A percentile compares a stretch with the other conserved stretches of the same genome.
Conservation (phyloP, 2,113 vertebrate genomes). For the Corvus cornix region DNA sequence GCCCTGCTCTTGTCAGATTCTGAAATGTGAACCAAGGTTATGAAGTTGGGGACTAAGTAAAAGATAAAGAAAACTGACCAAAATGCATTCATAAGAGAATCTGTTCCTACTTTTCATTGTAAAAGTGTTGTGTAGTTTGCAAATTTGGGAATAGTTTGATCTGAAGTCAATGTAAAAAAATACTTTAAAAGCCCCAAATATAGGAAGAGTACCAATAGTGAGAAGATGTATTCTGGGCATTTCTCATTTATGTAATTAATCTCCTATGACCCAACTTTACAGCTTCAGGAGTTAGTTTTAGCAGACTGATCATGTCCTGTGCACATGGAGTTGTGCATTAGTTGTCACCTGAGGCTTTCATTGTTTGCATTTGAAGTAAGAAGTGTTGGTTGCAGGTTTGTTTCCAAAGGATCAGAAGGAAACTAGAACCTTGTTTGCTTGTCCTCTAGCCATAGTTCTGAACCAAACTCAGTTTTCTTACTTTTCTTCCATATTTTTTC, state of each 20-base stretch:
- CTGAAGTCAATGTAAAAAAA: neutral
- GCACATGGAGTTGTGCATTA: rapidly evolving
- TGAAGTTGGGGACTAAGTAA: neutral
- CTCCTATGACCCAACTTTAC: neutral
- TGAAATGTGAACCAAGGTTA: neutral
- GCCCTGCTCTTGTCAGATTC: neutral
- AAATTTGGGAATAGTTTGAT: neutral
- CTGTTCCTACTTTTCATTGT: neutral
- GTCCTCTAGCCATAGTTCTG: neutral
- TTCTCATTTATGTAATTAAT: neutral
- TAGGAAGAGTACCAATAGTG: neutral
- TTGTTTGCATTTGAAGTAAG: neutral
- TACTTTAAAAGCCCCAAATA: neutral
- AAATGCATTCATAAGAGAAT: neutral
- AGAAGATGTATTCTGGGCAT: neutral
- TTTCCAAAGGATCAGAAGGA: neutral
- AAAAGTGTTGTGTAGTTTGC: neutral
- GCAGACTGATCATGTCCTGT: neutral
- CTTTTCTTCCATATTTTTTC: neutral
- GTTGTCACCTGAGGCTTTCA: neutral
- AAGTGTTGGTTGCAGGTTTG: neutral
- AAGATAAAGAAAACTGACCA: neutral
- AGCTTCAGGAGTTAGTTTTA: neutral
- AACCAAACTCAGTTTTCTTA: neutral
- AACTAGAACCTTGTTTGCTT: neutral